These are phyloP conservation scores for Xenus cinereus DNA, from an alignment of 2,113 vertebrate species.

Conservation along the genomic window DNA sequence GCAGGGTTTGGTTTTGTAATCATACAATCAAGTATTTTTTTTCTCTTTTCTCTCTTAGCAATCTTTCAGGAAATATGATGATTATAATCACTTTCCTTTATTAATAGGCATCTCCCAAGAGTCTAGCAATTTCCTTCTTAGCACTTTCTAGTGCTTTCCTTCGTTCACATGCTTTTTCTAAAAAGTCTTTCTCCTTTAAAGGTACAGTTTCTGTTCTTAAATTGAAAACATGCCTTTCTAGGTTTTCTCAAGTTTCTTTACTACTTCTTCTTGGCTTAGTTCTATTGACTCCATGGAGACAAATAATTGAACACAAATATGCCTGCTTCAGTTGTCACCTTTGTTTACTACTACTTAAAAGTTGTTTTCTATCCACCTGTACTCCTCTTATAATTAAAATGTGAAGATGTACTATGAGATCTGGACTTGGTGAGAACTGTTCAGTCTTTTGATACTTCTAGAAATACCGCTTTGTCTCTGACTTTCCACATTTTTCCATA, in stretches of 20 bases:
- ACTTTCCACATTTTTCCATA: neutral
- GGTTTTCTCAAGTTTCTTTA: neutral
- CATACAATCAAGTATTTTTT: neutral
- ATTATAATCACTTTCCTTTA: neutral
- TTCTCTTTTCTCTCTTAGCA: neutral
- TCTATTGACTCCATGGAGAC: neutral
- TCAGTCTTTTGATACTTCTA: neutral
- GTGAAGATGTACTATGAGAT: neutral
- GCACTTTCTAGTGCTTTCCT: neutral
- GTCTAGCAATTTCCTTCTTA: neutral
- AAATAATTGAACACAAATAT: neutral
- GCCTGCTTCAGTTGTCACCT: neutral
- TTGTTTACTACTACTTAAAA: neutral
- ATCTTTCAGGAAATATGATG: neutral
- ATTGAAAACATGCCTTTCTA: neutral
- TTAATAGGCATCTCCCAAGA: neutral
- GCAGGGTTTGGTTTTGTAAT: neutral
- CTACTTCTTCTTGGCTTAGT: neutral
- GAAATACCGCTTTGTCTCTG: neutral
- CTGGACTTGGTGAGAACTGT: neutral
- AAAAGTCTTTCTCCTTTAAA: neutral
- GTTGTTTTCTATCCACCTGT: neutral
- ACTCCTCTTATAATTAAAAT: neutral
- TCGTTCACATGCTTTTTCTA: neutral
- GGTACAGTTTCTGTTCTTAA: neutral